Evolutionary conservation across 2,113 vertebrate species (phyloP), one percentile per base, ranked within the genome.

Genomic region (Willisornis vidua): DNA sequence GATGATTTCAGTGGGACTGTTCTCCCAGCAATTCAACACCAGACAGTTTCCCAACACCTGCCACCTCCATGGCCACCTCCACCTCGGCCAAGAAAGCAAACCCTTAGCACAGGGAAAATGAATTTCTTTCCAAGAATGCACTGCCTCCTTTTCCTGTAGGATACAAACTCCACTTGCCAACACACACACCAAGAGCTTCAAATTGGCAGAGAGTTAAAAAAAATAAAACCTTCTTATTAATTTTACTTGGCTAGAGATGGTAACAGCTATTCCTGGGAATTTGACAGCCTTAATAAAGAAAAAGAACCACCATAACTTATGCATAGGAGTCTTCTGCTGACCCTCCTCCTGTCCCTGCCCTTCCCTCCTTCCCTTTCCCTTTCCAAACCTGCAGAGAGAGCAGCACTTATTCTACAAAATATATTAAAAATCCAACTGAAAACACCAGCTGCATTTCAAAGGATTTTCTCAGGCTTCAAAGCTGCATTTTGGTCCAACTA

Each of bases 401-500:
- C 82, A 86, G 58, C 26, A 9, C 26, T 77, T 49, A 57, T 81
- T 43, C 80, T 43, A 55, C 67, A 70, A 90, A 55, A 73, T 3
- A 29, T 68, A 70, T 77, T 77, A 84, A 90, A 90, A 80, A 84
- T 29, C 70, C 23, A 5, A 61, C 63, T 92, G 84, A 37, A 85
- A 96, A 20, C 84, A 73, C 41, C 89, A 63, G 63, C 79, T 70
- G 84, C 63, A 68, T 91, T 86, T 81, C 89, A 74, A 81, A 84
- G 84, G 85, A 57, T 74, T 81, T 94, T 78, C 81, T 59, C 77
- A 85, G 90, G 66, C 90, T 87, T 87, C 95, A 91, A 85, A 95
- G 85, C 51, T 62, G n/a, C 0, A 4, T 26, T 75, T 66, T 62
- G 41, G 78, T 45, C 78, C 37, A 43, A 46, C 68, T 66, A 76